Percentiles rank a stretch among this genome's conserved stretches.
Evolutionary conservation across 2,113 vertebrate species (phyloP).

Genomic region (Fulica atra): DNA sequence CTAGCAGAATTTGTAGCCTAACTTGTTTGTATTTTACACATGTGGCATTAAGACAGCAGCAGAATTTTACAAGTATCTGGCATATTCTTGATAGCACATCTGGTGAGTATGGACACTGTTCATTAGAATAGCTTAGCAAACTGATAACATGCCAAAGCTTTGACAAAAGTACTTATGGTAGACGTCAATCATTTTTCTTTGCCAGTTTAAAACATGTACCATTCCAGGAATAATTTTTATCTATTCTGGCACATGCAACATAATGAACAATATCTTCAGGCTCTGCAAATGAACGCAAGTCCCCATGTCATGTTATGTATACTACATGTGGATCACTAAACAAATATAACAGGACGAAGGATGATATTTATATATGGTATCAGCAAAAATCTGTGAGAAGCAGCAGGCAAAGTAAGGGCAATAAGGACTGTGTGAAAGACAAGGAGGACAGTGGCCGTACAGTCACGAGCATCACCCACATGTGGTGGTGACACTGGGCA

Average conservation of each 20-base stretch:
- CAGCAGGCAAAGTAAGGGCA: not conserved
- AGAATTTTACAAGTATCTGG: constrained; percentile 22
- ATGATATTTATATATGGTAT: not conserved
- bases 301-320: not conserved
- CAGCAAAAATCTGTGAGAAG: not conserved
- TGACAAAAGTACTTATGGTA: constrained; percentile 65
- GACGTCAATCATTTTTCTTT: constrained; percentile 39
- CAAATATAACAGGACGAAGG: not conserved
- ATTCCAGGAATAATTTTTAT: constrained; percentile 45
- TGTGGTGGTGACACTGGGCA: not conserved
- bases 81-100: constrained; percentile 26
- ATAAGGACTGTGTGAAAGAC: not conserved
- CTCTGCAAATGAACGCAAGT: not conserved
- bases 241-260: constrained; percentile 9
- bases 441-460: not conserved
- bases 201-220: constrained; percentile 7
- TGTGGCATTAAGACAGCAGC: constrained; percentile 17
- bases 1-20: constrained; percentile 12
- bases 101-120: constrained; percentile 2
- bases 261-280: constrained; percentile 47
- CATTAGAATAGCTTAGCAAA: constrained; percentile 46
- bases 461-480: not conserved
- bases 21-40: constrained; percentile 18
- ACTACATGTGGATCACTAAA: not conserved
- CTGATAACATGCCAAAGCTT: constrained; percentile 19